Base-by-base conservation (phyloP, 2,113 vertebrate species). In the Chunga burmeisteri region DNA sequence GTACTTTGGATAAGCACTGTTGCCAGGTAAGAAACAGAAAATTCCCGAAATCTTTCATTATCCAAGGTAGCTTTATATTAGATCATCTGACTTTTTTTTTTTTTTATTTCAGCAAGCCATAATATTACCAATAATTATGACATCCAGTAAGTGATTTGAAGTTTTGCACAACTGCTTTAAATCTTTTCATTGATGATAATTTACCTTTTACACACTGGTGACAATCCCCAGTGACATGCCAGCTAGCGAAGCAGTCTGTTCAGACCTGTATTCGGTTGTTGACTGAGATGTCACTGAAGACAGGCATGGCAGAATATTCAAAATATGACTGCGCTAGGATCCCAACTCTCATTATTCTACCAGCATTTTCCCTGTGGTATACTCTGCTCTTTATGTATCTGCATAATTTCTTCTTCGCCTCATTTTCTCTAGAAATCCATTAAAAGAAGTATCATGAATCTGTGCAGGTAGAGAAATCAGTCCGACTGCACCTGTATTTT, bases 341-440 rank as follows among this genome's bases (percentile, higher is more conserved):
- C 68, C 67, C 74, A 86, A 21, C 58, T 81, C 67, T 88, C 87
- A 73, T 79, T 94, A 84, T 84, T 88, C 81, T 86, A 63, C 32
- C 77, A 47, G 46, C 13, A 16, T 85, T 79, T 95, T 88, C 84
- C 89, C 89, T 66, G 50, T 77, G 70, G 50, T 90, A 70, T 88
- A 61, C 74, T 88, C 73, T 58, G 49, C 32, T 93, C 91, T 81
- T 82, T 80, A 66, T 82, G 55, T 68, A 94, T 85, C 89, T 85
- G 85, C 81, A 88, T 91, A 85, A 91, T 94, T 87, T 94, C 89
- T 78, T 94, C 52, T 86, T 93, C 14, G 13, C 83, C 46, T 96
- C 73, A 23, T 94, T 93, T 93, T 96, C 78, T 92, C 70, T 81
- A 88, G 81, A 71, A 96, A 93, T 93, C 80, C 44, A n/a, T 86